Percentiles rank a stretch among this genome's conserved stretches.
Evolutionary conservation across 2,113 vertebrate genomes (phyloP).

Genomic region (Ophthalmolycus amberensis): DNA sequence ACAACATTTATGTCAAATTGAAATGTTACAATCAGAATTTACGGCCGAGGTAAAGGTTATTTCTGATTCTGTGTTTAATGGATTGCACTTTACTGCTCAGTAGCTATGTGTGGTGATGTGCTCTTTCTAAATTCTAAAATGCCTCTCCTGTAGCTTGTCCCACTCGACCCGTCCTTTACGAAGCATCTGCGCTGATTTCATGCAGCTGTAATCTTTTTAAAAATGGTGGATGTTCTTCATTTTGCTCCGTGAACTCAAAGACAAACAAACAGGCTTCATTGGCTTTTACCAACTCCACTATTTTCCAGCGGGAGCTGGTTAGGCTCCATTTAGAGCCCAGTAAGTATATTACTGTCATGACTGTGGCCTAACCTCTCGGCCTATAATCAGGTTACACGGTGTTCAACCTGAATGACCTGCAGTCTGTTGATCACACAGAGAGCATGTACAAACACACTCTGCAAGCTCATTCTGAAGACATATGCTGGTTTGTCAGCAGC

Average conservation of each 20-base stretch:
- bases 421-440: conserved; percentile 20
- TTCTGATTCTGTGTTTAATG: background rate
- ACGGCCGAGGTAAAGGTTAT: background rate
- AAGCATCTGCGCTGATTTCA: background rate
- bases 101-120: background rate
- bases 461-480: too few species aligned
- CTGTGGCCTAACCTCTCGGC: conserved; percentile 45
- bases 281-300: conserved; percentile 55
- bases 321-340: conserved; percentile 56
- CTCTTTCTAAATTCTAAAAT: background rate
- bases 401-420: conserved; percentile 46
- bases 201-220: background rate
- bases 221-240: background rate
- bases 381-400: conserved; percentile 67
- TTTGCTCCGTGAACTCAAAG: background rate
- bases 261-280: conserved; percentile 36
- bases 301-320: conserved; percentile 43
- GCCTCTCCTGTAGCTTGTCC: background rate
- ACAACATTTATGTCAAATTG: background rate
- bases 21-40: background rate
- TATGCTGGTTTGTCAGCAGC: background rate
- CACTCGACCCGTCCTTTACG: background rate
- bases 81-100: background rate
- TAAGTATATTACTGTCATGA: conserved; percentile 68
- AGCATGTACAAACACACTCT: background rate